Conservation (phyloP, 2,888 invertebrate species). For the Polymixis flavicincta region DNA sequence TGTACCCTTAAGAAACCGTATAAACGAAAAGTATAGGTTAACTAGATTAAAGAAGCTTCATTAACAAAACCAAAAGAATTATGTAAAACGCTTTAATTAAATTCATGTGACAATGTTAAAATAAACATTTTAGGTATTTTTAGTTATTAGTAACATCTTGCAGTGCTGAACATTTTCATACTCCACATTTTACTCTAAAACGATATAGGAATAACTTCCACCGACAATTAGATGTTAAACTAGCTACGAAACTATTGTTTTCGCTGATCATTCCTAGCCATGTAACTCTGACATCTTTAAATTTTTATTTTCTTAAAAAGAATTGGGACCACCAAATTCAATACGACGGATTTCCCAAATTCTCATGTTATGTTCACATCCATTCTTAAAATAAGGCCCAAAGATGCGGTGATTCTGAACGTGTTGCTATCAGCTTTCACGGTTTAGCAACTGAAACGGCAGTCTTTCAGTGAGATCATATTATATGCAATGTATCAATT, state of each 20-base stretch:
- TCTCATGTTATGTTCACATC: slow-evolving; percentile 39
- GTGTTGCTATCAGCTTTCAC: slow-evolving; percentile 56
- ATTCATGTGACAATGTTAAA: slow-evolving; percentile 82
- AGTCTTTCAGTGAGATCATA: slow-evolving; percentile 48
- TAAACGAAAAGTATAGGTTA: background rate
- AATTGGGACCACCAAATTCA: slow-evolving; percentile 48
- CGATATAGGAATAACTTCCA: slow-evolving; percentile 53
- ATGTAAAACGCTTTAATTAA: slow-evolving; percentile 80
- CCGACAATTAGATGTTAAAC: slow-evolving; percentile 53
- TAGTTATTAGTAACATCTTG: slow-evolving; percentile 75
- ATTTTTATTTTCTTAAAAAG: slow-evolving; percentile 34
- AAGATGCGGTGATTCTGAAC: slow-evolving; percentile 28
- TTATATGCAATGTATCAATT: slow-evolving; percentile 10
- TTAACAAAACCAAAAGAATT: slow-evolving; percentile 58
- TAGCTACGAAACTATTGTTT: slow-evolving; percentile 31
- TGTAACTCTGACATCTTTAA: slow-evolving; percentile 51
- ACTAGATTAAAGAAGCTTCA: background rate
- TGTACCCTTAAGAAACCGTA: no score
- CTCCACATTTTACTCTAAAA: slow-evolving; percentile 55
- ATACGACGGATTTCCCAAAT: slow-evolving; percentile 47
- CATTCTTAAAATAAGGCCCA: slow-evolving; percentile 55
- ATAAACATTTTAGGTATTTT: slow-evolving; percentile 74
- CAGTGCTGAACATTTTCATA: slow-evolving; percentile 68
- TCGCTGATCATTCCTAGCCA: slow-evolving; percentile 22
- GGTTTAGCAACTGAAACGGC: slow-evolving; percentile 27